Percentiles rank a stretch among this genome's conserved stretches.
Conservation (phyloP, 2,797 vertebrate species). For the Pantherophis alleghaniensis region DNA sequence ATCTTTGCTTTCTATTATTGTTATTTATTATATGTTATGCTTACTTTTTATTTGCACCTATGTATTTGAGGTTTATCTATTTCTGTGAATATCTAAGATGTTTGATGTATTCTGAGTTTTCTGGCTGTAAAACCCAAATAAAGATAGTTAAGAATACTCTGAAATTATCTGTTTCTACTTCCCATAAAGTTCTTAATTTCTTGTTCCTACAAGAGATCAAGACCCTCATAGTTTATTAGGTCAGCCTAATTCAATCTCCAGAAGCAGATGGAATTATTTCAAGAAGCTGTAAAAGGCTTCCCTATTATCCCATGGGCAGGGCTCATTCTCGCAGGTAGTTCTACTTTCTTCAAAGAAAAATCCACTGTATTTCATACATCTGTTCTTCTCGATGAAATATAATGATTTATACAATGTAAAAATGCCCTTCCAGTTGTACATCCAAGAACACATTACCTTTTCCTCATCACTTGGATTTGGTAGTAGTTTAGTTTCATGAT, state of each 20-base stretch:
- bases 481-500: slow-evolving; percentile 22
- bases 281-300: background rate
- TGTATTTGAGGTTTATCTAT: background rate
- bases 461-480: slow-evolving; percentile 3
- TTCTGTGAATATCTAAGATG: background rate
- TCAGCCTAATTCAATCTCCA: background rate
- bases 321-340: background rate
- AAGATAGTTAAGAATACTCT: background rate
- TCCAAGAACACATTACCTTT: slow-evolving; percentile 16
- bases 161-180: background rate
- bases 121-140: background rate
- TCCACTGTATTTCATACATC: background rate
- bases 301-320: background rate
- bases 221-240: background rate
- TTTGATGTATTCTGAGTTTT: background rate
- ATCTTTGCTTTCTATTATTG: background rate
- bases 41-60: background rate
- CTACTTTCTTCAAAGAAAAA: background rate
- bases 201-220: background rate
- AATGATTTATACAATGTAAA: background rate
- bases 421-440: background rate
- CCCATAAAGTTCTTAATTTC: background rate
- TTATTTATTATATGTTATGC: background rate
- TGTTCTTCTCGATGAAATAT: background rate
- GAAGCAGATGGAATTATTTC: background rate